Conservation (phyloP, 2,113 vertebrate species). For the Anoplopoma fimbria region DNA sequence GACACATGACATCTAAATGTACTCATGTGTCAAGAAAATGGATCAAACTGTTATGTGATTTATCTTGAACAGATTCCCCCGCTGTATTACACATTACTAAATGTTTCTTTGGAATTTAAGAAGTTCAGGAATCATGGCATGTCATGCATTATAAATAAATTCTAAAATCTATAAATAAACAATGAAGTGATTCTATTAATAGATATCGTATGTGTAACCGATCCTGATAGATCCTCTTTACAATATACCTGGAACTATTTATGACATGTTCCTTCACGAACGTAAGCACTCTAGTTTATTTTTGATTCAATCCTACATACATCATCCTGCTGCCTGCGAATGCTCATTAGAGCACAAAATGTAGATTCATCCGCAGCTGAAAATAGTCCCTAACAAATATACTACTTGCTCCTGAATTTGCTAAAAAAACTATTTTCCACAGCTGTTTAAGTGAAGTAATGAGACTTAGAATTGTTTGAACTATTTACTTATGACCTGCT, state of each 20-base stretch:
- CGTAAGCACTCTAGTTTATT: neutral
- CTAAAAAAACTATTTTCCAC: neutral
- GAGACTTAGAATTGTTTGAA: no score
- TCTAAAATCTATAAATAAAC: neutral
- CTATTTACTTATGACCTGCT: no score
- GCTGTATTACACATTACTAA: neutral
- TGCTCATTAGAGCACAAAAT: neutral
- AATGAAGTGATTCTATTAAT: neutral
- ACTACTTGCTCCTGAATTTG: no score
- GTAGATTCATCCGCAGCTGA: neutral
- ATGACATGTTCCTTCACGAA: no score
- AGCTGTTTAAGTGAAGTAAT: neutral
- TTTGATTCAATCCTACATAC: neutral
- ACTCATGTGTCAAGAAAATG: constrained; percentile 45
- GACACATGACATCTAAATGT: constrained; percentile 11
- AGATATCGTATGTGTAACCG: no score
- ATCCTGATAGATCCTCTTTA: neutral
- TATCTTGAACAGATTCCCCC: neutral
- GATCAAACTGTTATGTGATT: constrained; percentile 32
- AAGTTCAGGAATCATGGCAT: neutral
- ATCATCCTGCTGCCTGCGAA: no score
- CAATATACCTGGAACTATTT: no score
- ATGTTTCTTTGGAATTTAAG: constrained; percentile 2
- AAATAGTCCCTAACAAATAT: neutral
- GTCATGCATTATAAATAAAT: neutral